Evolutionary conservation across 2,113 vertebrate species (phyloP).

Genomic region (Pteropus alecto): DNA sequence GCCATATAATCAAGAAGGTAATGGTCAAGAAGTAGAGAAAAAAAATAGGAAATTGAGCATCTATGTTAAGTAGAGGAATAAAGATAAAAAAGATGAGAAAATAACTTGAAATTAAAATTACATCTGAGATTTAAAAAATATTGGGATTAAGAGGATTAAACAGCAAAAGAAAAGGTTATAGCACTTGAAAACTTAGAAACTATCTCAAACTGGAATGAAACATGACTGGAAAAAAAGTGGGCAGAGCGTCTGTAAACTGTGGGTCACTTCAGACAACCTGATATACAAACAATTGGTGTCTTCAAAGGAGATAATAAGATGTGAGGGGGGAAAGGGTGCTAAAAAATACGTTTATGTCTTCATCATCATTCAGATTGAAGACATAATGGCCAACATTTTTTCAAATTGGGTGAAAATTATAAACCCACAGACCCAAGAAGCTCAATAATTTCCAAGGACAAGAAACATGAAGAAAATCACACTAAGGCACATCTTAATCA

Average conservation of each 20-base stretch:
- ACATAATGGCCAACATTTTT: background rate
- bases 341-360: background rate
- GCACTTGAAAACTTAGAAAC: background rate
- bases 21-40: background rate
- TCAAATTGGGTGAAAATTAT: background rate
- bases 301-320: background rate
- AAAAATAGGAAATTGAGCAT: background rate
- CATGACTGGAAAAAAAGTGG: no score
- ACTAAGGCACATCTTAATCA: background rate
- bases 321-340: background rate
- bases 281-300: no score
- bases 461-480: background rate
- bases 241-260: background rate
- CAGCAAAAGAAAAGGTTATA: background rate
- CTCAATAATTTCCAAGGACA: background rate
- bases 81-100: background rate
- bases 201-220: background rate
- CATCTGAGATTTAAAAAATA: background rate
- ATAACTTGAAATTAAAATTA: background rate
- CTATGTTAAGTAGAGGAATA: background rate
- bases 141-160: background rate
- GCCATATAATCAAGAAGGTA: background rate
- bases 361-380: background rate
- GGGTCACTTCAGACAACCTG: background rate
- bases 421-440: background rate